These are phyloP conservation scores for Spilarctia lutea DNA, from an alignment of 2,888 invertebrate species.

Conservation along the genomic window DNA sequence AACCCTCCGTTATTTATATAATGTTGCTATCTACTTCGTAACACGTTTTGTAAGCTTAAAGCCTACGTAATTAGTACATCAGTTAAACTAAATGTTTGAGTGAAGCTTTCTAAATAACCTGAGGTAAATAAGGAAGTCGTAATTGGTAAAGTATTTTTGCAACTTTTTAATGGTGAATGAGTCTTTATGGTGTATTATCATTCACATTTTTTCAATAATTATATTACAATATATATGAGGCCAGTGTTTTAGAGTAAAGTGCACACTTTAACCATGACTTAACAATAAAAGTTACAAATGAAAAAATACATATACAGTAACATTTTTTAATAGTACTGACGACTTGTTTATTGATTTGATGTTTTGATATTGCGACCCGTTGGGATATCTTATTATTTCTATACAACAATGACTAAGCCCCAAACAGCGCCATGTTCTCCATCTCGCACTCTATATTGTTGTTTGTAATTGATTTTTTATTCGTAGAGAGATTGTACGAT, in stretches of 20 bases:
- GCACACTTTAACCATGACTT: constrained; percentile 24
- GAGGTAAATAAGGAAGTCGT: constrained; percentile 25
- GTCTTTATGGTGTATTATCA: constrained; percentile 33
- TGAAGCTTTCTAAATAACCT: constrained; percentile 19
- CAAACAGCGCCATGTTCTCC: constrained; percentile 69
- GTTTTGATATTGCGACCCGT: constrained; percentile 77
- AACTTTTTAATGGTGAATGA: constrained; percentile 31
- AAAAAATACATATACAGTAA: constrained; percentile 69
- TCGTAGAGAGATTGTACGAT: constrained; percentile 64
- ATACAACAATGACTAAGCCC: constrained; percentile 72
- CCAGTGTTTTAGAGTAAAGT: neutral
- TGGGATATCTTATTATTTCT: constrained; percentile 75
- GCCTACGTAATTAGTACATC: constrained; percentile 13
- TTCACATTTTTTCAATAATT: neutral
- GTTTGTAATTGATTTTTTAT: constrained; percentile 78
- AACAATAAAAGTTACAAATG: constrained; percentile 61
- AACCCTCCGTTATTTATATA: constrained; percentile 63
- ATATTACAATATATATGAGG: neutral
- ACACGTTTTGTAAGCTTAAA: constrained; percentile 32
- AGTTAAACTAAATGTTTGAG: neutral
- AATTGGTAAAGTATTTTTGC: constrained; percentile 22
- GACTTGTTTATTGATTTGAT: constrained; percentile 77
- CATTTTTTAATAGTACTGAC: constrained; percentile 65
- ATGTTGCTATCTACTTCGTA: constrained; percentile 54
- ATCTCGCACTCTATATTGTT: constrained; percentile 75